Evolutionary conservation across 2,797 vertebrate species (phyloP).

Genomic region (Oreortyx pictus): DNA sequence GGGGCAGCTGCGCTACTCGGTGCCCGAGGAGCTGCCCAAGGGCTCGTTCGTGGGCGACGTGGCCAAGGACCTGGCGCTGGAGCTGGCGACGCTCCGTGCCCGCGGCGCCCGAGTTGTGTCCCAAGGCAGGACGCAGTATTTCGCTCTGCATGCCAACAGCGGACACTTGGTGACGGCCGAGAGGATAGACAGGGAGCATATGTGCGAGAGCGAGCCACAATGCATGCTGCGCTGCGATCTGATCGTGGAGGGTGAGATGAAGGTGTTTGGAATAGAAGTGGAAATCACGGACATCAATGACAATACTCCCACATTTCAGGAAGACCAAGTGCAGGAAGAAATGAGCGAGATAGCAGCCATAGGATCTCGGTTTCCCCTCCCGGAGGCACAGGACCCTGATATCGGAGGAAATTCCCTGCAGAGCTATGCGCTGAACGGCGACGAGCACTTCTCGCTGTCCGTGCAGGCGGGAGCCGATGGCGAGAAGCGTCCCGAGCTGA

Average conservation of each 20-base stretch:
- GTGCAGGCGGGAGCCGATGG: conserved; percentile 77
- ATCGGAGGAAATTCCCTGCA: conserved; percentile 83
- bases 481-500: conserved; percentile 80
- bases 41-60: too few species aligned
- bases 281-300: conserved; percentile 83
- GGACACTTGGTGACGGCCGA: conserved; percentile 82
- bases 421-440: conserved; percentile 80
- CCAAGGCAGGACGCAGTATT: conserved; percentile 81
- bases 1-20: too few species aligned
- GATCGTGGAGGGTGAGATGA: conserved; percentile 78
- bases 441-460: conserved; percentile 84
- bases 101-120: conserved; percentile 75
- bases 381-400: too few species aligned
- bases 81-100: conserved; percentile 74
- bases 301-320: conserved; percentile 68
- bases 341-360: too few species aligned
- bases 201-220: too few species aligned
- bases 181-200: conserved; percentile 85
- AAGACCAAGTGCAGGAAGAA: too few species aligned
- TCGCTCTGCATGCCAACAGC: conserved; percentile 77
- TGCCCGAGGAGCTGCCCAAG: too few species aligned
- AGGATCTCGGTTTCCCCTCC: too few species aligned
- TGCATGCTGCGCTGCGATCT: conserved; percentile 83
- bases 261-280: conserved; percentile 79
- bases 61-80: conserved; percentile 83